phyloP scores from a whole-genome alignment of 2,797 vertebrate species.

The Spheniscus humboldti region DNA sequence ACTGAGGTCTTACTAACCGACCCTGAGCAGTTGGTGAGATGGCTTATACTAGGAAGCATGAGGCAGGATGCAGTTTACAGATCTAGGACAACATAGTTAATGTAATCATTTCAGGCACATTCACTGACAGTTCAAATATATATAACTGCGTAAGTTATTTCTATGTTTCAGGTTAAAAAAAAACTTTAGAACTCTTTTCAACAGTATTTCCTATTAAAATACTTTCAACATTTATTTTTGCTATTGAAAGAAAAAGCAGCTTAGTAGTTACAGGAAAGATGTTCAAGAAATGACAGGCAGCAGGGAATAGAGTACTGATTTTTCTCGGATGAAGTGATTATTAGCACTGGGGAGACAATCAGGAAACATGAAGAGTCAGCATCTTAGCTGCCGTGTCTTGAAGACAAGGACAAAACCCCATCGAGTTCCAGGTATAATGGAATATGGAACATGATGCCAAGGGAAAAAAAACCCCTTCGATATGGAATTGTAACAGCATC shows the following conservation, averaged over 20 bases:
- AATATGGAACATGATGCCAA: neutral
- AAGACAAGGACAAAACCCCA: slow-evolving; percentile 35
- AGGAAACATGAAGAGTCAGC: slow-evolving; percentile 19
- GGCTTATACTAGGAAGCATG: neutral
- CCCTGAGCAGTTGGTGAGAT: neutral
- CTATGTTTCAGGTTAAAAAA: neutral
- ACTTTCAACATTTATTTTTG: neutral
- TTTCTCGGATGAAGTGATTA: slow-evolving; percentile 34
- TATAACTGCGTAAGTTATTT: neutral
- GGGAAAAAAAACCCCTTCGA: neutral
- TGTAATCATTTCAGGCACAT: neutral
- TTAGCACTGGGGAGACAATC: neutral
- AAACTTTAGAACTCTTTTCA: neutral
- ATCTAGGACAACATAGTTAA: neutral
- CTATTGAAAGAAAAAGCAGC: neutral
- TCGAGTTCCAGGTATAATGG: neutral
- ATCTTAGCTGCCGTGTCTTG: neutral
- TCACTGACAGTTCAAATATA: neutral
- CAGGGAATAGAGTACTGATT: neutral
- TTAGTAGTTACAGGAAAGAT: neutral
- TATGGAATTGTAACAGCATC: neutral
- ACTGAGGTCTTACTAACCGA: neutral
- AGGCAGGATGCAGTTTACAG: neutral
- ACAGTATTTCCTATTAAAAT: neutral
- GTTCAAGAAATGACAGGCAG: neutral